A percentile compares a stretch with the other conserved stretches of the same genome.
Evolutionary conservation across 2,113 vertebrate genomes (phyloP).

Genomic region (Poecilia latipinna): DNA sequence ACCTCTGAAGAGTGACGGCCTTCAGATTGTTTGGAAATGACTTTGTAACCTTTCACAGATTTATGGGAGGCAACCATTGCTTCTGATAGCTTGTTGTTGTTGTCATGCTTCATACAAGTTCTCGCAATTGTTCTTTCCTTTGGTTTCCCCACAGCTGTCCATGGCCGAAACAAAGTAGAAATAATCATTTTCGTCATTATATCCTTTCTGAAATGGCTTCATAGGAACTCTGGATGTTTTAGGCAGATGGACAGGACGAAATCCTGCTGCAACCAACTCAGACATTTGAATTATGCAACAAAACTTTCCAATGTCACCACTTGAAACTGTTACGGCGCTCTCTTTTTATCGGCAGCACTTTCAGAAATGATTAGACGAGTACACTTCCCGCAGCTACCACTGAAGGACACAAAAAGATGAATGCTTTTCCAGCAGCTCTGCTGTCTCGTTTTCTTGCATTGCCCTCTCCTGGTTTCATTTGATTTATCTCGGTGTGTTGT

Average conservation of each 20-base stretch:
- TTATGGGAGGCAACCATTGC: too few species aligned
- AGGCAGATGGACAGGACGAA: background rate
- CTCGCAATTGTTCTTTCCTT: too few species aligned
- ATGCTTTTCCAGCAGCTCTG: background rate
- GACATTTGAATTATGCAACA: background rate
- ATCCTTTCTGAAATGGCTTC: too few species aligned
- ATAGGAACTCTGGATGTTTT: too few species aligned
- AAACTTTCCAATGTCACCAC: background rate
- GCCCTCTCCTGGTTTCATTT: background rate
- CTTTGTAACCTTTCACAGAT: too few species aligned
- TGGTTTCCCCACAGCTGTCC: too few species aligned
- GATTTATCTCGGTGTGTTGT: background rate
- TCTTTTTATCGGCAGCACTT: background rate
- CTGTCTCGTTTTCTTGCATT: background rate
- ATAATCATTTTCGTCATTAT: too few species aligned
- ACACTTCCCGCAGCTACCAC: background rate
- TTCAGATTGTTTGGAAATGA: too few species aligned
- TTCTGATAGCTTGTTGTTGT: too few species aligned
- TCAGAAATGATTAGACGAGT: background rate
- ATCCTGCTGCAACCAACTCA: background rate
- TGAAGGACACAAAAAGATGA: background rate
- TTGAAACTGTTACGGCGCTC: background rate
- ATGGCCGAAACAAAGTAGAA: too few species aligned
- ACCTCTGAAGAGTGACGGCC: too few species aligned
- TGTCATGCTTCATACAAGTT: too few species aligned